Evolutionary conservation across 2,113 vertebrate genomes (phyloP).

Genomic region (Brevimyrus niger): DNA sequence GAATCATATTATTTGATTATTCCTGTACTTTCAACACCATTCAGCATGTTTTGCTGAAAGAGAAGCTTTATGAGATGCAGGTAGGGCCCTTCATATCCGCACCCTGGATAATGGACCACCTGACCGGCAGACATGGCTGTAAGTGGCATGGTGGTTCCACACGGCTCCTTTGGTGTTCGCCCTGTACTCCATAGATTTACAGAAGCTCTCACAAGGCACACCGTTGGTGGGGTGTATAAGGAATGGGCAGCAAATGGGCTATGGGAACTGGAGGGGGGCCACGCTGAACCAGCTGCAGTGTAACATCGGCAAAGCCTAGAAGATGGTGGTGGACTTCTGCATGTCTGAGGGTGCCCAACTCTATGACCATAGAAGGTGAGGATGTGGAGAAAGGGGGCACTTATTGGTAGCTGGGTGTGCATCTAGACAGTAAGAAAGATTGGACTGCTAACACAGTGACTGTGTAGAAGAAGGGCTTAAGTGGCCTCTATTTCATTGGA

Average conservation of each 20-base stretch:
- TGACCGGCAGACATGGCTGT: background rate
- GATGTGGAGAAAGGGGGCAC: background rate
- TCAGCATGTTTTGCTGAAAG: background rate
- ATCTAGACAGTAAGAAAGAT: background rate
- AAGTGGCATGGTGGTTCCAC: background rate
- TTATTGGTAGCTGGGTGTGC: background rate
- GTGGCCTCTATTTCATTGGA: background rate
- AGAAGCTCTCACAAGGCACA: background rate
- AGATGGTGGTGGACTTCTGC: background rate
- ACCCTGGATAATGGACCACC: background rate
- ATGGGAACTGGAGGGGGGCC: background rate
- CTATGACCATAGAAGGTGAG: background rate
- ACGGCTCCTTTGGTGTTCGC: background rate
- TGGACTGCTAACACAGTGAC: background rate
- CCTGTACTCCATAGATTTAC: background rate
- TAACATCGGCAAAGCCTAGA: background rate
- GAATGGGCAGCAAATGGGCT: background rate
- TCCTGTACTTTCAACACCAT: background rate
- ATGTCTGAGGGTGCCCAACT: background rate
- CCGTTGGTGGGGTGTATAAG: background rate
- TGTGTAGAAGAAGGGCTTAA: background rate
- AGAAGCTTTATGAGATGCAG: background rate
- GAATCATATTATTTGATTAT: background rate
- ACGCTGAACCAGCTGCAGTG: background rate
- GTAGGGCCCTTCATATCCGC: background rate